Evolutionary conservation across 2,797 vertebrate genomes (phyloP).

Genomic region (Darevskia nairensis): DNA sequence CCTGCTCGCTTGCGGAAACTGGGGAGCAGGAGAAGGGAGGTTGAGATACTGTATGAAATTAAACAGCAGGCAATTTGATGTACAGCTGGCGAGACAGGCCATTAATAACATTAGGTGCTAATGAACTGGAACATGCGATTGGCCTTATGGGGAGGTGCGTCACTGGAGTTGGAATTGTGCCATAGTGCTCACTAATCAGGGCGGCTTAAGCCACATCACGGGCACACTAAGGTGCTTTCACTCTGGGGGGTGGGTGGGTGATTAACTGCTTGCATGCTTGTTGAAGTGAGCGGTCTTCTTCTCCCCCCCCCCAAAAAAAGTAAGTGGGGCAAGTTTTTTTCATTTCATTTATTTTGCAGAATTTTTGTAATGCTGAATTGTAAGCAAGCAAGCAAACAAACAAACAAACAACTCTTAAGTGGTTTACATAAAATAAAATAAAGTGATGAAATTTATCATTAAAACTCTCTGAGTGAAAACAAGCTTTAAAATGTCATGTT

Average conservation of each 20-base stretch:
- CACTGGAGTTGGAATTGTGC: neutral
- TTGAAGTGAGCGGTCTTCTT: neutral
- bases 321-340: no score
- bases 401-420: no score
- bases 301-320: neutral
- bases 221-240: neutral
- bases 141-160: constrained; percentile 28
- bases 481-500: no score
- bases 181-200: neutral
- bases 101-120: constrained; percentile 65
- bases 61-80: constrained; percentile 39
- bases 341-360: no score
- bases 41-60: constrained; percentile 44
- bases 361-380: no score
- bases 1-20: neutral
- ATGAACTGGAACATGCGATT: constrained; percentile 60
- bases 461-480: no score
- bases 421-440: no score
- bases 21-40: neutral
- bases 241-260: neutral
- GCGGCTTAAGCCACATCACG: neutral
- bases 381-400: no score
- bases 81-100: constrained; percentile 63
- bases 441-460: no score
- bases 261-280: neutral